A percentile compares a stretch with the other conserved stretches of the same genome.
Conservation (phyloP, 2,113 vertebrate species). For the Cryptomyrus ogoouensis region DNA sequence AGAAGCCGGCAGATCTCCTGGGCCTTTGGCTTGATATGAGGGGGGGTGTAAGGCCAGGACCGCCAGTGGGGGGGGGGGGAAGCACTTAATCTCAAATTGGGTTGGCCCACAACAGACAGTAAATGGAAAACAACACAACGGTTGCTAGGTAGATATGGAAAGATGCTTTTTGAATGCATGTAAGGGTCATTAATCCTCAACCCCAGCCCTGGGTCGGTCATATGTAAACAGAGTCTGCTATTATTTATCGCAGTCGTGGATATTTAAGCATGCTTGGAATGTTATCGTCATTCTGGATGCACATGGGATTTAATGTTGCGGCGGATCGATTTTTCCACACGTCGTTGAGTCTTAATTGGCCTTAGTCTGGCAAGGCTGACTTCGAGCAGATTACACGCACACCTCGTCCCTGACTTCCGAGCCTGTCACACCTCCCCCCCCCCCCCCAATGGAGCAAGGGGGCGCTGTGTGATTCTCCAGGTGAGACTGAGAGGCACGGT, state of each 20-base stretch:
- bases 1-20: background rate
- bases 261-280: background rate
- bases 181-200: background rate
- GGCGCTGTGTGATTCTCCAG: background rate
- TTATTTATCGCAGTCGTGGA: background rate
- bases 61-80: background rate
- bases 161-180: background rate
- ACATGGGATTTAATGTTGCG: background rate
- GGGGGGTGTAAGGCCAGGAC: background rate
- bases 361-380: slow-evolving; percentile 32
- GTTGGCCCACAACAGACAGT: background rate
- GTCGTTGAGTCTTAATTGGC: background rate
- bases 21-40: background rate
- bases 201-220: background rate
- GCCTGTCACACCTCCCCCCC: background rate
- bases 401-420: slow-evolving; percentile 40
- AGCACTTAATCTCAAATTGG: background rate
- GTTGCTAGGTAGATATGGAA: background rate
- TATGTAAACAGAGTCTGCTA: too few species aligned
- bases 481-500: background rate
- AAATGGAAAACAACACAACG: background rate
- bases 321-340: background rate
- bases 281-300: background rate
- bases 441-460: background rate
- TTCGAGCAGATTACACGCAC: slow-evolving; percentile 38